Percentiles rank a stretch among this genome's conserved stretches.
These are phyloP conservation scores for Lerema accius DNA, from an alignment of 1,140 invertebrate genomes.

Conservation along the genomic window DNA sequence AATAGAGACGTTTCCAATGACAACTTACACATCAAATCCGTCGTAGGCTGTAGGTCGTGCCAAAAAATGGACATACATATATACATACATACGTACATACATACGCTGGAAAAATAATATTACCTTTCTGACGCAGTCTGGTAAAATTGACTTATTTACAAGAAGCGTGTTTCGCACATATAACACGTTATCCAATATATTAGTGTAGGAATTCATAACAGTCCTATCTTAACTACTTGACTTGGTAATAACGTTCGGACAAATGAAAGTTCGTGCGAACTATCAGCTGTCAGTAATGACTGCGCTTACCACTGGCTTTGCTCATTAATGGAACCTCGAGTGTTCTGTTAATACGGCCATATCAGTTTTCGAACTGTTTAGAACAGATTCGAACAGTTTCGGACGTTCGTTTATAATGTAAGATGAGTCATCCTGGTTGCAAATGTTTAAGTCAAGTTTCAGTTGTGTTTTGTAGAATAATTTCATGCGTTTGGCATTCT, in stretches of 20 bases:
- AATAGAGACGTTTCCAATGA: too few species aligned
- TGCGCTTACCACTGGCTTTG: conserved; percentile 63
- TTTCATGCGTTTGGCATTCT: too few species aligned
- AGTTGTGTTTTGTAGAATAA: too few species aligned
- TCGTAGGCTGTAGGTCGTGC: too few species aligned
- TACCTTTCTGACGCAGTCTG: too few species aligned
- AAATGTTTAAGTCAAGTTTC: too few species aligned
- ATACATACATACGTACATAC: too few species aligned
- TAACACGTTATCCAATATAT: conserved; percentile 35
- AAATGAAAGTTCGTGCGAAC: conserved; percentile 68
- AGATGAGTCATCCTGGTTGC: background rate
- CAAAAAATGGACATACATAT: too few species aligned
- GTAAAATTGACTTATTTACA: background rate
- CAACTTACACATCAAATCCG: too few species aligned
- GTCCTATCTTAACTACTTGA: conserved; percentile 56
- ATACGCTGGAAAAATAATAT: too few species aligned
- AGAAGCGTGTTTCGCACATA: conserved; percentile 17
- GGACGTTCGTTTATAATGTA: conserved; percentile 18
- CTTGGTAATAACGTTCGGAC: conserved; percentile 48
- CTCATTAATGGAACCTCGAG: conserved; percentile 63
- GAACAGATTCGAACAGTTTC: conserved; percentile 46
- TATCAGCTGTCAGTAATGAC: conserved; percentile 62
- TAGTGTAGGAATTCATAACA: conserved; percentile 58
- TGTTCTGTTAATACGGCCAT: conserved; percentile 45
- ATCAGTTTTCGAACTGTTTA: conserved; percentile 51